These are phyloP conservation scores for Eulemur coronatus DNA, from an alignment of 2,797 vertebrate species.

Conservation along the genomic window DNA sequence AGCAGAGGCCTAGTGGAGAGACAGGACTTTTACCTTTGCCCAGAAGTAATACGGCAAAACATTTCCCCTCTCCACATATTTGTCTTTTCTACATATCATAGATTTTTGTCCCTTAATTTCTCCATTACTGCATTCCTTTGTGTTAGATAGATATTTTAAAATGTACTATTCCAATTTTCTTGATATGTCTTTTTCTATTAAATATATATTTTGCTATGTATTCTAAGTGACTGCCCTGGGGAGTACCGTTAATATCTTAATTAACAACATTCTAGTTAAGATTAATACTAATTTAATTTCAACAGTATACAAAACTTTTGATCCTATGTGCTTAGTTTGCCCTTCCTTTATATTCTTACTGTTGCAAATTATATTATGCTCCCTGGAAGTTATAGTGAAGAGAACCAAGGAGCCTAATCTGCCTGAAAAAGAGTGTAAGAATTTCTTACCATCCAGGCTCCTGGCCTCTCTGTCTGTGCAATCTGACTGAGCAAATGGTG, in stretches of 20 bases:
- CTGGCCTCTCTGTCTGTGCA: neutral
- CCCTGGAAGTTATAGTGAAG: too few relatives aligned
- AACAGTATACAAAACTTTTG: neutral
- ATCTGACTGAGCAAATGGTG: neutral
- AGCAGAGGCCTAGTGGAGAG: neutral
- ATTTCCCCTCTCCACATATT: neutral
- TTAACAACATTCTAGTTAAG: neutral
- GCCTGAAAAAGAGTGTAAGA: neutral
- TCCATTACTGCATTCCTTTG: neutral
- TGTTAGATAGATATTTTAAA: neutral
- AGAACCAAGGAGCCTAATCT: too few relatives aligned
- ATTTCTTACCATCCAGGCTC: neutral
- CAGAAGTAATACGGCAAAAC: neutral
- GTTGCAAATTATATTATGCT: neutral
- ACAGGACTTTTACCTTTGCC: neutral
- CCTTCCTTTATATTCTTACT: neutral
- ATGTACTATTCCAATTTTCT: neutral
- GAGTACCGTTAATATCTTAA: neutral
- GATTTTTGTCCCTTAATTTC: neutral
- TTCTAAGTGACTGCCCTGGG: neutral
- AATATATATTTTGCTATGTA: neutral
- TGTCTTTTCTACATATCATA: neutral
- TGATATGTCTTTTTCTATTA: neutral
- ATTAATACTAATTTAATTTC: neutral
- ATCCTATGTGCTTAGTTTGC: neutral